phyloP scores from a whole-genome alignment of 2,113 vertebrate species.

The Ammodytes marinus region DNA sequence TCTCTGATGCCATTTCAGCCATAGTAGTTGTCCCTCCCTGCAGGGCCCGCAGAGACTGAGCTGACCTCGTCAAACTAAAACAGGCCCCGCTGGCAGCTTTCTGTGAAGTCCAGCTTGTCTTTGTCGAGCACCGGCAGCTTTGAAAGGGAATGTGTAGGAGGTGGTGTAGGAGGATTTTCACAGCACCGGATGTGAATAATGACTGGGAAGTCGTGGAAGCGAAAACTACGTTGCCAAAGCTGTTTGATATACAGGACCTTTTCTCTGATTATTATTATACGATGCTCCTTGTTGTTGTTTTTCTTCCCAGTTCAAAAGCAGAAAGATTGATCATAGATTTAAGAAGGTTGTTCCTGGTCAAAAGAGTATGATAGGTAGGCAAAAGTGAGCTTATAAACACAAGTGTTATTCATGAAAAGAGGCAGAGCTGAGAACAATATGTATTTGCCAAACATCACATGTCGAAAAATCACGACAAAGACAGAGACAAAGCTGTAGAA shows the following conservation, averaged over 20 bases:
- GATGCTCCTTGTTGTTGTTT: slow-evolving; percentile 42
- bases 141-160: slow-evolving; percentile 12
- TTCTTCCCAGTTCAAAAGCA: slow-evolving; percentile 24
- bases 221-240: slow-evolving; percentile 80
- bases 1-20: not conserved
- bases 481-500: slow-evolving; percentile 9
- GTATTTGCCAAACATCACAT: slow-evolving; percentile 26
- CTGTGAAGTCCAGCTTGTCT: slow-evolving; percentile 9
- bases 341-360: slow-evolving; percentile 20
- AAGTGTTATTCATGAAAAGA: slow-evolving; percentile 35
- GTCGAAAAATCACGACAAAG: slow-evolving; percentile 2
- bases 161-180: slow-evolving; percentile 25
- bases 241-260: slow-evolving; percentile 67
- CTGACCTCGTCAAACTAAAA: slow-evolving; percentile 20
- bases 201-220: slow-evolving; percentile 55
- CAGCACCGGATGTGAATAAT: slow-evolving; percentile 44
- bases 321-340: slow-evolving; percentile 11
- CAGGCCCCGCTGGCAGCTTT: not conserved
- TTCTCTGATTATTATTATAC: slow-evolving; percentile 36
- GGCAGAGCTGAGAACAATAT: slow-evolving; percentile 23
- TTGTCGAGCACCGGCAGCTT: slow-evolving; percentile 22
- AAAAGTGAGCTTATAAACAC: slow-evolving; percentile 26
- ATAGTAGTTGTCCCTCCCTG: not conserved
- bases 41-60: slow-evolving; percentile 34
- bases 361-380: not conserved